Evolutionary conservation across 2,113 vertebrate genomes (phyloP), one percentile per base, ranked within the genome.

Genomic region (Siniperca chuatsi): DNA sequence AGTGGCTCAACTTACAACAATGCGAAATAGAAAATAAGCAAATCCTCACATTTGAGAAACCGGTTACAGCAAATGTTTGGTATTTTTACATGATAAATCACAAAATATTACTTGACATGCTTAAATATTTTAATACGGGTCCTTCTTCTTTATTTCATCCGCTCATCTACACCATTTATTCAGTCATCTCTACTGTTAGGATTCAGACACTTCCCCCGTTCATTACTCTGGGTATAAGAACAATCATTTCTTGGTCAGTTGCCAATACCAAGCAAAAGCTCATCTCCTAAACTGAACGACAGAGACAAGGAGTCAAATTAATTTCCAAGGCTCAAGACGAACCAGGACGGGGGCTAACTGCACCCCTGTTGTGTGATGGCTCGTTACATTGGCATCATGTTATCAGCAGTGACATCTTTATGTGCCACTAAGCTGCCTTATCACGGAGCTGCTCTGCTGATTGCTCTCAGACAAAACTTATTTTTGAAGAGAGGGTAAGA

Each of bases 331-430:
- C 79, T 87, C 55, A 37, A 48, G 78, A 55, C 54, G 75, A 25
- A 1, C 16, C 48, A 7, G 76, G 48, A 78, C 15, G 65, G 44
- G 46, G 61, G 48, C 72, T 72, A 23, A 70, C 48, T 48, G 69
- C 46, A 25, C 69, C 83, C 78, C 83, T 66, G 83, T n/a, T 44
- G 85, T 68, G 83, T 9, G 67, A 79, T 3, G 52, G 64, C 79
- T 81, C 61, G 37, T 87, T 79, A 66, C 46, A 62, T 66, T 69
- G 60, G 55, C 74, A 58, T 65, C 55, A 10, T 6, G 6, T 75
- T 81, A 78, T 84, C 79, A 29, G 75, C 50, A 4, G 37, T 23
- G 67, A 76, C 76, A 81, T 82, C 89, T 85, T 78, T 29, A 48
- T 87, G 65, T 35, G 67, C 33, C 42, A 16, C 72, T 58, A 64